Evolutionary conservation across 2,113 vertebrate genomes (phyloP), one percentile per base, ranked within the genome.

Genomic region (Plectropomus leopardus): DNA sequence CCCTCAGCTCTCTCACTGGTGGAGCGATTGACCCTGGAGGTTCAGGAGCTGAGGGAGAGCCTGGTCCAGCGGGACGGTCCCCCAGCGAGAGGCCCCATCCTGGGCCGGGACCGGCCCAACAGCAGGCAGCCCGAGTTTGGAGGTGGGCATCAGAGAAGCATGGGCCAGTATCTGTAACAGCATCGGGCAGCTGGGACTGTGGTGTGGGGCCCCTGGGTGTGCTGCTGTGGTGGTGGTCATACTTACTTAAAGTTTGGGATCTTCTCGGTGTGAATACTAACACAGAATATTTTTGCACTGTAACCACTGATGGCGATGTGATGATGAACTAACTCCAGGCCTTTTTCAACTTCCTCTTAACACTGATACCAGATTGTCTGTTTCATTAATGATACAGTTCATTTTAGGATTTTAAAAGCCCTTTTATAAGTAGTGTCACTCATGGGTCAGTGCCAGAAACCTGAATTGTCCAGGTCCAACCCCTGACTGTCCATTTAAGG

Each of bases 121-220:
- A 89, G 89, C 91, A 90, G 75, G 4, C 94, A 93, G 91, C 73
- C 92, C 63, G 93, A 93, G 85, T 94, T 89, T 95, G 97, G 96
- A 99, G 98, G 97, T 99, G 97, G 97, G 98, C 95, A 97, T 93
- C 95, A 95, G 96, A 95, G 94, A 84, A 94, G 95, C 94, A 94
- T 95, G 95, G 94, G 89, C 94, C 93, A 89, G 92, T 96, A 68
- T 92, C 94, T 95, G 91, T 94, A 95, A 96, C 95, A 14, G 95
- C 95, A 92, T 76, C 92, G 91, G 83, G 58, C 61, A 14, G 72
- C 57, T 86, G 78, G 17, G 71, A 59, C 64, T 34, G 65, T 71
- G 72, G 88, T 89, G 71, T 71, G 58, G 88, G 86, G 55, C 42
- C 47, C 58, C 64, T 2, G 7, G 14, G n/a, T 14, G 51, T 30